Conservation (phyloP, 2,888 invertebrate species). For the Andrena hattorfiana region DNA sequence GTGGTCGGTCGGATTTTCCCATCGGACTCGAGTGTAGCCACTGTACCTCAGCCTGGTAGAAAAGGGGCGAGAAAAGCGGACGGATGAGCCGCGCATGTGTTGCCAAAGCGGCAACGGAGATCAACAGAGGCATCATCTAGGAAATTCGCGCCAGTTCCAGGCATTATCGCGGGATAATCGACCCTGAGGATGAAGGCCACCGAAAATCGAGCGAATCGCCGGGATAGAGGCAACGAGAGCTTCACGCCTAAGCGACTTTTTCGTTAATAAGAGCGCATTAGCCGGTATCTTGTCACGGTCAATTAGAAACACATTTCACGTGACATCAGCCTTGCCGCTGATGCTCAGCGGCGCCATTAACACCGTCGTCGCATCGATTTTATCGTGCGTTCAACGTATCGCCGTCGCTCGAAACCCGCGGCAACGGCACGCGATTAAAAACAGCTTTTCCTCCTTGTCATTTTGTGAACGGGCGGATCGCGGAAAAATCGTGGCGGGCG, state of each 20-base stretch:
- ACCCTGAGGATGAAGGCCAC: conserved; percentile 42
- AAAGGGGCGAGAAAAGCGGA: too few relatives aligned
- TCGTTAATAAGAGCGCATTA: conserved; percentile 66
- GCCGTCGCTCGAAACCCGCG: too few relatives aligned
- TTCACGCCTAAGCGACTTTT: conserved; percentile 45
- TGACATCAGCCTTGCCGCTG: conserved; percentile 47
- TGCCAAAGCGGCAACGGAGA: conserved; percentile 6
- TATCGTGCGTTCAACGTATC: background rate
- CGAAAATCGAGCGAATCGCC: conserved; percentile 50
- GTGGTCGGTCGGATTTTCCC: background rate
- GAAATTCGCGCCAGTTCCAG: conserved; percentile 13
- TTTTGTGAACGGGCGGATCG: background rate
- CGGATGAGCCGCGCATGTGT: too few relatives aligned
- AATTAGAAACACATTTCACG: conserved; percentile 62
- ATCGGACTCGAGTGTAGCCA: too few relatives aligned
- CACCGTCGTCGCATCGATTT: conserved; percentile 60
- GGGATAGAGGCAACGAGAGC: background rate
- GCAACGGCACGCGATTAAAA: too few relatives aligned
- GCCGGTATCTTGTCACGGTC: conserved; percentile 56
- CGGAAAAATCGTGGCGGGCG: conserved; percentile 30
- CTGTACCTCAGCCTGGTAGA: too few relatives aligned
- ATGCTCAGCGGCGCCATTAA: conserved; percentile 52
- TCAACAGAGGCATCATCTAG: background rate
- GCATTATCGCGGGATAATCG: conserved; percentile 22
- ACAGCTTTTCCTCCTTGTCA: too few relatives aligned